A percentile compares a stretch with the other conserved stretches of the same genome.
Evolutionary conservation across 2,797 vertebrate species (phyloP).

Genomic region (Sylvia borin): DNA sequence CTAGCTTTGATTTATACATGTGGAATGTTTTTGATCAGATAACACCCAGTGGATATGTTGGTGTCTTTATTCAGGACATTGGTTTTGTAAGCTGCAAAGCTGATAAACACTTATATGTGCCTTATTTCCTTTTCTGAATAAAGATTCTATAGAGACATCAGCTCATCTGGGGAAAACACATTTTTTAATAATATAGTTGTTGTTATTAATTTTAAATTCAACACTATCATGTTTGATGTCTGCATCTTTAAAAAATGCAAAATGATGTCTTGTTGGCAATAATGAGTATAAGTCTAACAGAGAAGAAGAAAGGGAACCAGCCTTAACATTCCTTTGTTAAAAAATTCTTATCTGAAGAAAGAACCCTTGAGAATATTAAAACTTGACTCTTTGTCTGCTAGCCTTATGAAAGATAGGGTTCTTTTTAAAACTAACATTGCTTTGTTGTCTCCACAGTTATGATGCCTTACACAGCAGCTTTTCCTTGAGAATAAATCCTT

Average conservation of each 20-base stretch:
- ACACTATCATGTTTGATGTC: constrained; percentile 61
- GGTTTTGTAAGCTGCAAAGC: constrained; percentile 45
- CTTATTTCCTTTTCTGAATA: constrained; percentile 62
- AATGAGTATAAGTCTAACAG: constrained; percentile 13
- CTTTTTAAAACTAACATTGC: constrained; percentile 6
- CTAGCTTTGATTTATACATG: constrained; percentile 45
- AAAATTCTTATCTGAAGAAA: constrained; percentile 55
- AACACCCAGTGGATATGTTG: constrained; percentile 35
- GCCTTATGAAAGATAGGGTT: constrained; percentile 6
- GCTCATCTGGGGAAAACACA: constrained; percentile 61
- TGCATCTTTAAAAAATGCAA: constrained; percentile 61
- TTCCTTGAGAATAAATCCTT: constrained; percentile 60
- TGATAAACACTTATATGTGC: constrained; percentile 49
- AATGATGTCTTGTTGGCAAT: constrained; percentile 42
- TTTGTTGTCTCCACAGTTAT: constrained; percentile 46
- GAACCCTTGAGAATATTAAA: constrained; percentile 53
- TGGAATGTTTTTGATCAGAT: constrained; percentile 63
- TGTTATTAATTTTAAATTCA: constrained; percentile 66
- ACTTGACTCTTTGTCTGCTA: constrained; percentile 31
- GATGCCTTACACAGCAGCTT: constrained; percentile 49
- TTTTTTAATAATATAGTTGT: constrained; percentile 61
- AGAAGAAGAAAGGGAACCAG: constrained; percentile 4
- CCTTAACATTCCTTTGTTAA: constrained; percentile 37
- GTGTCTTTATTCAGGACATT: constrained; percentile 55
- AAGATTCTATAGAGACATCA: constrained; percentile 59